These are phyloP conservation scores for Drosophila serrata DNA, from an alignment of 1,140 invertebrate genomes.

Conservation along the genomic window DNA sequence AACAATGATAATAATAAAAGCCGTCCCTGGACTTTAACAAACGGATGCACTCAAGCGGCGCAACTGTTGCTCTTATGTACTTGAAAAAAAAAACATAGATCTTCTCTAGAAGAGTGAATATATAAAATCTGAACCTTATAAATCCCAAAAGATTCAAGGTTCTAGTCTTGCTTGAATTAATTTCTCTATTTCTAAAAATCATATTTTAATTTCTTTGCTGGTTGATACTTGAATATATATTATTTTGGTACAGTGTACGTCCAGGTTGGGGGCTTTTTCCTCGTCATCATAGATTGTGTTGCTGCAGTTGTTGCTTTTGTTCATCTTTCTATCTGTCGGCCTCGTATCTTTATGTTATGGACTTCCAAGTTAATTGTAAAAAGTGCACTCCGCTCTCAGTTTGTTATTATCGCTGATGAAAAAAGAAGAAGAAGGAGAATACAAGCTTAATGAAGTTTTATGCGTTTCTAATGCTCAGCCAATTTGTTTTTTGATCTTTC, in stretches of 20 bases:
- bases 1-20: conserved; percentile 64
- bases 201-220: not conserved
- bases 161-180: not conserved
- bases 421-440: conserved; percentile 32
- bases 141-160: no score
- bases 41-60: conserved; percentile 77
- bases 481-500: conserved; percentile 62
- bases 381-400: conserved; percentile 49
- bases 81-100: not conserved
- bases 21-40: conserved; percentile 53
- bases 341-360: conserved; percentile 46
- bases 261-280: conserved; percentile 41
- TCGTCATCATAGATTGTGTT: conserved; percentile 46
- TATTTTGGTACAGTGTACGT: conserved; percentile 15
- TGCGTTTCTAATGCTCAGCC: conserved; percentile 74
- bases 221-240: no score
- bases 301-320: conserved; percentile 40
- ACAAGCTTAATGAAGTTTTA: conserved; percentile 78
- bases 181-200: not conserved
- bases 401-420: conserved; percentile 28
- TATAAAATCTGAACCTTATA: not conserved
- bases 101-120: not conserved
- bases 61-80: conserved; percentile 53
- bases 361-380: conserved; percentile 73
- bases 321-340: conserved; percentile 54